A percentile compares a stretch with the other conserved stretches of the same genome.
phyloP scores from a whole-genome alignment of 1,140 invertebrate genomes.

The Leptonema lineaticorne region DNA sequence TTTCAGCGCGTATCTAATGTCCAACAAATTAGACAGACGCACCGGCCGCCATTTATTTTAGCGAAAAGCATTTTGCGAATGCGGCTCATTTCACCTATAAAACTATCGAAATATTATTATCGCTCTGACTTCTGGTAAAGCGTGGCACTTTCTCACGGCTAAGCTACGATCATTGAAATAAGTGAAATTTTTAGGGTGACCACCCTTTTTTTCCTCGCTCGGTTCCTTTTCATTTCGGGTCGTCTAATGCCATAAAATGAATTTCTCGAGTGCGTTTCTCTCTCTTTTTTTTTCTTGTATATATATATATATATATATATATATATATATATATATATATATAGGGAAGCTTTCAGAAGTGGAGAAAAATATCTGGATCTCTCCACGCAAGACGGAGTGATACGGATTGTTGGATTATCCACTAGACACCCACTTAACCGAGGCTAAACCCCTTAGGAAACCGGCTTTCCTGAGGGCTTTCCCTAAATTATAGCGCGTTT shows the following conservation, averaged over 20 bases:
- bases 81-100: no score
- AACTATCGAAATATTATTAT: no score
- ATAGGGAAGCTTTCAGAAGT: not conserved
- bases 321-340: no score
- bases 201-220: slow-evolving; percentile 19
- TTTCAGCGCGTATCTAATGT: slow-evolving; percentile 7
- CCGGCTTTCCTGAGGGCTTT: slow-evolving; percentile 35
- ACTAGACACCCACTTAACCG: slow-evolving; percentile 42
- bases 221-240: no score
- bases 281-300: not conserved
- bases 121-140: no score
- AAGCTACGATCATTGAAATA: slow-evolving; percentile 27
- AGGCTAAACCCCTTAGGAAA: slow-evolving; percentile 40
- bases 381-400: slow-evolving; percentile 31
- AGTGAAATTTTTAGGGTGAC: slow-evolving; percentile 32
- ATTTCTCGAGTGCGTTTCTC: slow-evolving; percentile 30
- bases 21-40: slow-evolving; percentile 4
- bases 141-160: slow-evolving; percentile 3
- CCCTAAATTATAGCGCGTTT: slow-evolving; percentile 40
- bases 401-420: slow-evolving; percentile 39
- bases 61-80: no score
- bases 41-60: not conserved
- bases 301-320: no score
- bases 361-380: slow-evolving; percentile 21
- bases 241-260: slow-evolving; percentile 32